Percentiles rank a stretch among this genome's conserved stretches.
These are phyloP conservation scores for Eulithis testata DNA, from an alignment of 2,888 invertebrate species.

Conservation along the genomic window DNA sequence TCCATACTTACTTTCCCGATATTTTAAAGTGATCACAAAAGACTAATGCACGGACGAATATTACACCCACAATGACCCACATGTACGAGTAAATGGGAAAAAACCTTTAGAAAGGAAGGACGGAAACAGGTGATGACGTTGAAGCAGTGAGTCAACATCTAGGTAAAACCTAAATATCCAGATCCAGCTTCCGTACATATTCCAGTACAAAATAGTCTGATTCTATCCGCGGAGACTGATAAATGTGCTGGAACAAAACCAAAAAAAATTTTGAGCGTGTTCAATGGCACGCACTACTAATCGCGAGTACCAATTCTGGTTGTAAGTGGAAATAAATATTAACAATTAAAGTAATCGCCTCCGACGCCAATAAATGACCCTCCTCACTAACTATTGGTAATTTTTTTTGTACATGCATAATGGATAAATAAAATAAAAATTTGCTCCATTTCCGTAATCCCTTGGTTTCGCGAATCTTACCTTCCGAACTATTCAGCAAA, in stretches of 20 bases:
- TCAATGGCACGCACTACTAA: neutral
- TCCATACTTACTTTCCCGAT: too few relatives aligned
- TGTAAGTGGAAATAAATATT: neutral
- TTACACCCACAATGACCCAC: too few relatives aligned
- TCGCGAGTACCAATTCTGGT: neutral
- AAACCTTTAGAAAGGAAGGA: neutral
- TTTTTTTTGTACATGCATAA: neutral
- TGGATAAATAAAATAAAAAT: neutral
- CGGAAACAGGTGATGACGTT: neutral
- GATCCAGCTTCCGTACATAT: too few relatives aligned
- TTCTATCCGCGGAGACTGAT: neutral
- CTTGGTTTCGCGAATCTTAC: neutral
- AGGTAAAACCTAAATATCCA: too few relatives aligned
- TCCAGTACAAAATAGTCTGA: too few relatives aligned
- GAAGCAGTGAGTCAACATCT: neutral
- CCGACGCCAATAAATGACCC: neutral
- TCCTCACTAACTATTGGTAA: too few relatives aligned
- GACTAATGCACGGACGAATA: too few relatives aligned
- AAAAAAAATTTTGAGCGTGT: neutral
- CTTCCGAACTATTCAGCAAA: conserved; percentile 6
- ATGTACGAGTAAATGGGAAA: too few relatives aligned
- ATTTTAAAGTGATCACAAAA: too few relatives aligned
- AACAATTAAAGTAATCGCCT: neutral
- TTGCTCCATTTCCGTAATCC: neutral
- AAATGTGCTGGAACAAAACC: neutral